Percentiles rank a stretch among this genome's conserved stretches.
phyloP scores from a whole-genome alignment of 2,113 vertebrate genomes.

The Calonectris borealis region DNA sequence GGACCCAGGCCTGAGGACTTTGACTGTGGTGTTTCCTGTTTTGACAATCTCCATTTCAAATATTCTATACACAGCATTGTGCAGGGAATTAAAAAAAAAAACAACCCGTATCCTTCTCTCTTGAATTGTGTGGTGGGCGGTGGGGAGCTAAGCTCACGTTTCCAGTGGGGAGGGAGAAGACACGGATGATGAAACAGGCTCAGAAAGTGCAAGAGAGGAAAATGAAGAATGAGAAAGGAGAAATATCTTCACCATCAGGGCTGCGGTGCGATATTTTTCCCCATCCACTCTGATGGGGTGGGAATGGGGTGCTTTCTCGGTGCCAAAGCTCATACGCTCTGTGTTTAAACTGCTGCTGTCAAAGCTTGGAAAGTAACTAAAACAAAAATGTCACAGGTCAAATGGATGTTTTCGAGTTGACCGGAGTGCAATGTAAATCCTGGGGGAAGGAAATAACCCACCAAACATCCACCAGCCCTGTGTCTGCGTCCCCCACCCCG shows the following conservation, averaged over 20 bases:
- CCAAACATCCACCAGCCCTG: background rate
- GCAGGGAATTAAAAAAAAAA: background rate
- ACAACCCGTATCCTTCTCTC: background rate
- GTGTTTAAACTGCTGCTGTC: background rate
- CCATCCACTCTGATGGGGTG: background rate
- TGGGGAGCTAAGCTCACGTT: background rate
- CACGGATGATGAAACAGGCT: background rate
- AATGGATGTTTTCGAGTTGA: conserved; percentile 9
- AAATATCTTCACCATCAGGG: background rate
- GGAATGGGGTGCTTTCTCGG: background rate
- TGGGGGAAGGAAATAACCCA: background rate
- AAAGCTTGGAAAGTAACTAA: conserved; percentile 17
- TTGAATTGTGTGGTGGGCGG: background rate
- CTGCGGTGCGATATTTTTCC: background rate
- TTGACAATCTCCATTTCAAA: conserved; percentile 6
- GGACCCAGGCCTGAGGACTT: background rate
- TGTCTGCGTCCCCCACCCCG: background rate
- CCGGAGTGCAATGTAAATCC: background rate
- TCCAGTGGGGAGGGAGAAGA: background rate
- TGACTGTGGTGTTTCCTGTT: conserved; percentile 28
- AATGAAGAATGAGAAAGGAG: background rate
- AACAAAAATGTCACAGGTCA: background rate
- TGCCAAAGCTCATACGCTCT: background rate
- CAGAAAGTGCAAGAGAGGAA: background rate
- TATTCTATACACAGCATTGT: background rate